Evolutionary conservation across 2,113 vertebrate genomes (phyloP), one percentile per base, ranked within the genome.

Genomic region (Cathartes aura): DNA sequence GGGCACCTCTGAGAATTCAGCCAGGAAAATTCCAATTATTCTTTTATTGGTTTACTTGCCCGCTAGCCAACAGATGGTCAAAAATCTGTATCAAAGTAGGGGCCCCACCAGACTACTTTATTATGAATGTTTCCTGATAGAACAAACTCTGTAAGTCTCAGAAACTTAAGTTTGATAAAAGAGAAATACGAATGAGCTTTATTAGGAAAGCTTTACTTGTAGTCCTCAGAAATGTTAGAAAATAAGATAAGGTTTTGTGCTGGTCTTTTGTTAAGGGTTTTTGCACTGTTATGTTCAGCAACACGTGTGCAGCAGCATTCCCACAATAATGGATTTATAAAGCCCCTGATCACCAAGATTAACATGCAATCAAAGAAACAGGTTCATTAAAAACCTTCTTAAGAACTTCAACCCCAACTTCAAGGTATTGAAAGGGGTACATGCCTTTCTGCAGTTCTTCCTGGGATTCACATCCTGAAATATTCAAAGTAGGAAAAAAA

Each of bases 1-100:
- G 63, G 64, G 48, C 34, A 89, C 29, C 45, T 74, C 42, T 76
- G 48, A 90, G 88, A 89, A 88, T 52, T 82, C 73, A 73, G 73
- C 30, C 72, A 81, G 42, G 45, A 95, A 90, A 94, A 95, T 55
- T 95, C 63, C 63, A 92, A 56, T 75, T 88, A 78, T 45, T 82
- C 43, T 78, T 94, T 94, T 76, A 95, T 92, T 95, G 70, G 50
- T 80, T 95, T 78, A 96, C 68, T 73, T 96, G 92, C 84, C 73
- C 1, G 18, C 82, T 81, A 76, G 82, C 82, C 79, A 97, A 92
- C 76, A 96, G 87, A 95, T 70, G 83, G 93, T 83, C 64, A 91
- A 87, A 96, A 89, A 88, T n/a, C 64, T 66, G 64, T 45, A 48
- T 34, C 56, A 14, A 72, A 87, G 67, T 16, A 71, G 75, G 47